Evolutionary conservation across 2,888 invertebrate species (phyloP).

Genomic region (Peribatodes rhomboidaria): DNA sequence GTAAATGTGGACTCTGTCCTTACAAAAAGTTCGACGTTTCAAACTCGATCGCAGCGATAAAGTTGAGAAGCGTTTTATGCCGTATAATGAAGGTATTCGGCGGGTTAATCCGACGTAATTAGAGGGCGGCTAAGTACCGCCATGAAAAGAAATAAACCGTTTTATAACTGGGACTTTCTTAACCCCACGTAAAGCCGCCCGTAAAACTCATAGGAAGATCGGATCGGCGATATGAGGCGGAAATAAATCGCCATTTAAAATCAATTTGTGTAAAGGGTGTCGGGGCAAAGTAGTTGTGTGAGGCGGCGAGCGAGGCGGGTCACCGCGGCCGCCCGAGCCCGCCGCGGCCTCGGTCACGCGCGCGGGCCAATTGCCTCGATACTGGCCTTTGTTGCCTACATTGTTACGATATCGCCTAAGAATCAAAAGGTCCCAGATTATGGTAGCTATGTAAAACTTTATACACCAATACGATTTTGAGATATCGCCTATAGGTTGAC

Average conservation of each 20-base stretch:
- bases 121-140: conserved; percentile 69
- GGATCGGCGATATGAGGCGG: conserved; percentile 85
- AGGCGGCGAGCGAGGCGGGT: conserved; percentile 63
- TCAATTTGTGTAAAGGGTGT: conserved; percentile 86
- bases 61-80: conserved; percentile 49
- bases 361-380: conserved; percentile 49
- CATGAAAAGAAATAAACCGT: conserved; percentile 84
- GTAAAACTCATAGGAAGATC: conserved; percentile 85
- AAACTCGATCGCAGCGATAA: conserved; percentile 49
- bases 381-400: conserved; percentile 52
- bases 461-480: conserved; percentile 36
- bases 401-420: conserved; percentile 53
- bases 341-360: conserved; percentile 59
- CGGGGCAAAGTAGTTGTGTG: conserved; percentile 73
- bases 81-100: conserved; percentile 65
- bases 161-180: conserved; percentile 83
- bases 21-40: conserved; percentile 42
- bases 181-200: conserved; percentile 81
- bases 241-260: conserved; percentile 87
- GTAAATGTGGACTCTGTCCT: conserved; percentile 54
- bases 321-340: conserved; percentile 35
- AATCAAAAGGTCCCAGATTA: conserved; percentile 47
- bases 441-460: conserved; percentile 46
- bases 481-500: conserved; percentile 24
- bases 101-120: conserved; percentile 74